Percentiles rank a stretch among this genome's conserved stretches.
These are phyloP conservation scores for Sebastes oblongus DNA, from an alignment of 2,797 vertebrate species.

Conservation along the genomic window DNA sequence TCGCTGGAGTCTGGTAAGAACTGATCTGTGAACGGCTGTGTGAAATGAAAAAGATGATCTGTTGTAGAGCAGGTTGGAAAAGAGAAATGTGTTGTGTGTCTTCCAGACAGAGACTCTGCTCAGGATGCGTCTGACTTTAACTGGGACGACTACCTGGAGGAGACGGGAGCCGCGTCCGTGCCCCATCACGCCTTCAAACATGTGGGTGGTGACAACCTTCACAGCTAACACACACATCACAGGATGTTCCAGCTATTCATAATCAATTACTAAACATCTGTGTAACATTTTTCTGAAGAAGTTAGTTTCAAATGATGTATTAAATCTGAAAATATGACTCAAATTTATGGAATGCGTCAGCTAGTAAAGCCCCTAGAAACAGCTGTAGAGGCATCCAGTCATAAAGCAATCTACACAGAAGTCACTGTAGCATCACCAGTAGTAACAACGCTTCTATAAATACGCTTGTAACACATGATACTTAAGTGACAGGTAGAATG, in stretches of 20 bases:
- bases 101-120: constrained; percentile 89
- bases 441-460: background rate
- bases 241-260: constrained; percentile 6
- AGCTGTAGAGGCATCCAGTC: background rate
- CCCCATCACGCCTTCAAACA: constrained; percentile 97
- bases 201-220: constrained; percentile 79
- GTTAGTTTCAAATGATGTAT: background rate
- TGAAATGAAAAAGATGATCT: constrained; percentile 35
- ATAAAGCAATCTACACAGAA: background rate
- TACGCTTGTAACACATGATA: background rate
- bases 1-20: constrained; percentile 82
- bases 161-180: constrained; percentile 89
- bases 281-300: background rate
- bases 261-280: background rate
- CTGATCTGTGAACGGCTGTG: constrained; percentile 15
- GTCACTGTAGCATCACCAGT: background rate
- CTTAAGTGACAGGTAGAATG: background rate
- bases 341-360: background rate
- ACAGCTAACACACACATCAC: background rate
- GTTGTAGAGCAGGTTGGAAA: constrained; percentile 8
- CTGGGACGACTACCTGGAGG: constrained; percentile 98
- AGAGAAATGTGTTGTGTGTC: constrained; percentile 1
- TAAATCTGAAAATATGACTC: constrained; percentile 4
- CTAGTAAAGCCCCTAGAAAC: background rate
- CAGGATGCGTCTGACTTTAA: constrained; percentile 93